A percentile compares a stretch with the other conserved stretches of the same genome.
phyloP scores from a whole-genome alignment of 1,140 invertebrate genomes.

The Idris sp. region DNA sequence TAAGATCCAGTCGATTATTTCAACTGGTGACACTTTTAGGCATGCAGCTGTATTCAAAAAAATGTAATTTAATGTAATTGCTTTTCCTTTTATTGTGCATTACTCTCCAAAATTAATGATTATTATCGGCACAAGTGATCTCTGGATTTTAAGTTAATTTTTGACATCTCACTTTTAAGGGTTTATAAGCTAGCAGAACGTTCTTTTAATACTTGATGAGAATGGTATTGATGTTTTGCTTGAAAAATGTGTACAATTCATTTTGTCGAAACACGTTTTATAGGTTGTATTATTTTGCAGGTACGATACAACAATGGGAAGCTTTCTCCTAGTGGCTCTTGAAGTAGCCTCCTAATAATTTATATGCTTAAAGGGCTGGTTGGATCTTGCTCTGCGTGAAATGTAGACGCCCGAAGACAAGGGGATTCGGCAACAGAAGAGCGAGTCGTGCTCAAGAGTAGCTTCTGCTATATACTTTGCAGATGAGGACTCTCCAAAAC shows the following conservation, averaged over 20 bases:
- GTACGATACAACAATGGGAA: constrained; percentile 69
- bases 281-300: constrained; percentile 44
- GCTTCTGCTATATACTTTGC: constrained; percentile 66
- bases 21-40: constrained; percentile 16
- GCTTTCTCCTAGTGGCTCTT: constrained; percentile 69
- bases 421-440: constrained; percentile 64
- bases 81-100: too few relatives aligned
- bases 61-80: too few relatives aligned
- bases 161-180: too few relatives aligned
- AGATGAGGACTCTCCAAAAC: constrained; percentile 71
- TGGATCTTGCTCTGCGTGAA: constrained; percentile 69
- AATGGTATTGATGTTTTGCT: neutral
- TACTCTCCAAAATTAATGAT: too few relatives aligned
- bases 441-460: constrained; percentile 73
- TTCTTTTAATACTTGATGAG: too few relatives aligned
- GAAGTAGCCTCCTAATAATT: constrained; percentile 72
- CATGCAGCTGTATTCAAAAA: constrained; percentile 24
- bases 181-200: too few relatives aligned
- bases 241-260: constrained; percentile 9
- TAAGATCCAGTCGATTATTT: constrained; percentile 27
- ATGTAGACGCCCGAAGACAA: constrained; percentile 72
- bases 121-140: too few relatives aligned
- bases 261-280: constrained; percentile 26
- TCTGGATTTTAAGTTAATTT: too few relatives aligned
- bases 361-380: constrained; percentile 72